Percentiles rank a stretch among this genome's conserved stretches.
Conservation (phyloP, 2,888 invertebrate genomes). For the Hermaeophaga mercurialis region DNA sequence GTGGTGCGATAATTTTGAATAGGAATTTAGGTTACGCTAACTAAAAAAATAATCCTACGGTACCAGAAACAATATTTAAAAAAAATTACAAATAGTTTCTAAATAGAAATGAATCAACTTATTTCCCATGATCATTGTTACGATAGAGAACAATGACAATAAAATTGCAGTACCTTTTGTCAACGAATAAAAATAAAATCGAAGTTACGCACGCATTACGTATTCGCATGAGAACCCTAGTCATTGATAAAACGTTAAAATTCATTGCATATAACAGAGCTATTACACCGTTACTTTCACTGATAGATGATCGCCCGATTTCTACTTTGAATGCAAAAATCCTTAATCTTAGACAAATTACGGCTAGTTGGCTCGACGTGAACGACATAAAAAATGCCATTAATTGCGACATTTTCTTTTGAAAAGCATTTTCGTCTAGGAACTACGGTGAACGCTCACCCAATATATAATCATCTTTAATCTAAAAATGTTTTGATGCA, state of each 20-base stretch:
- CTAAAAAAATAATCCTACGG: too few relatives aligned
- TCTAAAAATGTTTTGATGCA: too few relatives aligned
- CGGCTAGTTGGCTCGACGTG: neutral
- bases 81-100: too few relatives aligned
- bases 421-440: too few relatives aligned
- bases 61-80: too few relatives aligned
- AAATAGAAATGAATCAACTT: too few relatives aligned
- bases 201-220: neutral
- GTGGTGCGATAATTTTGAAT: too few relatives aligned
- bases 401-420: neutral
- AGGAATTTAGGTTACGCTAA: too few relatives aligned
- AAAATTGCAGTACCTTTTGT: neutral
- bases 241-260: neutral
- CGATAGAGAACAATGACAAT: too few relatives aligned
- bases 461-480: too few relatives aligned
- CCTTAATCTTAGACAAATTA: neutral
- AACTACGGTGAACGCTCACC: too few relatives aligned
- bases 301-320: neutral
- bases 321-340: slow-evolving; percentile 3
- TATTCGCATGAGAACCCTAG: slow-evolving; percentile 1
- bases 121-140: too few relatives aligned
- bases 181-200: neutral
- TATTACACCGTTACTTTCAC: slow-evolving; percentile 1
- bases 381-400: neutral
- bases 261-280: neutral